Conservation (phyloP, 2,888 invertebrate genomes). For the Synergus laeviventris region DNA sequence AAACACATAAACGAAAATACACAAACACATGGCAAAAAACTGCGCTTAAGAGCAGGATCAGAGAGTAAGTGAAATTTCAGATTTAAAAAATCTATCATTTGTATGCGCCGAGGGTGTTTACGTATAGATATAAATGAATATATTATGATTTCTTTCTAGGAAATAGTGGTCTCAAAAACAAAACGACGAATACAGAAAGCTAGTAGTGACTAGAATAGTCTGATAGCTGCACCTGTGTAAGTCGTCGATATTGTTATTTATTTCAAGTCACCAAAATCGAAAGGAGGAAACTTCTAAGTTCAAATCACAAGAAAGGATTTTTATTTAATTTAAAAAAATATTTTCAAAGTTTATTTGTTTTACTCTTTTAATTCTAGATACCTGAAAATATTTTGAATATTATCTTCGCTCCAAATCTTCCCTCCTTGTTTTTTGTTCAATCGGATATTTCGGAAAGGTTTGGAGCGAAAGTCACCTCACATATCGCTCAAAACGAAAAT, state of each 20-base stretch:
- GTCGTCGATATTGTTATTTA: conserved; percentile 37
- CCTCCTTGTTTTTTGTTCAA: conserved; percentile 40
- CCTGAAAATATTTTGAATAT: background rate
- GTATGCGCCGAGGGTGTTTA: conserved; percentile 43
- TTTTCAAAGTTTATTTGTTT: background rate
- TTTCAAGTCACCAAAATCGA: conserved; percentile 24
- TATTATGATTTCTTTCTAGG: conserved; percentile 34
- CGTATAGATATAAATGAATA: conserved; percentile 12
- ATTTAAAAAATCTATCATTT: conserved; percentile 49
- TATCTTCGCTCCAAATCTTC: conserved; percentile 27
- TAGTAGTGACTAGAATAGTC: conserved; percentile 58
- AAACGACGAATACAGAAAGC: conserved; percentile 42
- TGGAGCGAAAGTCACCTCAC: conserved; percentile 35
- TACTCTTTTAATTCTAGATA: background rate
- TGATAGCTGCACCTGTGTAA: conserved; percentile 54
- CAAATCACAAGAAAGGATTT: background rate
- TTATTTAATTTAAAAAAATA: background rate
- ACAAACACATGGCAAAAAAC: conserved; percentile 28
- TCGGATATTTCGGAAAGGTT: conserved; percentile 30
- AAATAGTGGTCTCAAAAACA: conserved; percentile 37
- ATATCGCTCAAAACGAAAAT: conserved; percentile 22
- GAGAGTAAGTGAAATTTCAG: conserved; percentile 29
- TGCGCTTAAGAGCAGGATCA: conserved; percentile 44
- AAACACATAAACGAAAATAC: conserved; percentile 1
- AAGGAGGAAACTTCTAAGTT: conserved; percentile 2